These are phyloP conservation scores for Argyrosomus regius DNA, from an alignment of 2,797 vertebrate genomes.

Conservation along the genomic window DNA sequence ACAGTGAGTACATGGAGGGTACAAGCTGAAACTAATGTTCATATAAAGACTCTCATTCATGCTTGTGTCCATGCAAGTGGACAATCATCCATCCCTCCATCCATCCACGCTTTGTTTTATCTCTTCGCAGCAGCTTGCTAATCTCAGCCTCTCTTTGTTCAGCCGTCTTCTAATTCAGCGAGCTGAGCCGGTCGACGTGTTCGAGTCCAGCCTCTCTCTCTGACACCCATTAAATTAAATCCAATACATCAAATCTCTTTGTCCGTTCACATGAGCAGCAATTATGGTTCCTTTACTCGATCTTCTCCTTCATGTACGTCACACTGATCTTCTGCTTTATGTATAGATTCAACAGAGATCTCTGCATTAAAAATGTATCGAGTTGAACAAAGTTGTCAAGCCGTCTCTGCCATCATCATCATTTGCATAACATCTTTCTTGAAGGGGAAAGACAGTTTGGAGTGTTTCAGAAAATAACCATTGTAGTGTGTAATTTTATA, in stretches of 20 bases:
- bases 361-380: constrained; percentile 50
- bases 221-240: constrained; percentile 26
- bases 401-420: constrained; percentile 1
- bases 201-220: background rate
- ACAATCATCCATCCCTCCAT: background rate
- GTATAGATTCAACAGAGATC: constrained; percentile 12
- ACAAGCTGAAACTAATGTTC: background rate
- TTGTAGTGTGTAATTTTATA: too few relatives aligned
- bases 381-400: constrained; percentile 54
- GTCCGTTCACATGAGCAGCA: constrained; percentile 24
- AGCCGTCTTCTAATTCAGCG: background rate
- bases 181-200: background rate
- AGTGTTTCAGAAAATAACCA: background rate
- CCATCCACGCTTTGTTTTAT: constrained; percentile 15
- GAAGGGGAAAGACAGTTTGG: background rate
- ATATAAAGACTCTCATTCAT: background rate
- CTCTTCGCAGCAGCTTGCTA: constrained; percentile 15
- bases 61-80: background rate
- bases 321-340: constrained; percentile 22
- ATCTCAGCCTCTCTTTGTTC: constrained; percentile 44
- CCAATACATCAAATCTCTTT: constrained; percentile 31
- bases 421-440: constrained; percentile 25
- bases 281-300: constrained; percentile 1
- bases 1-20: background rate
- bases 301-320: constrained; percentile 21